Base-by-base conservation (phyloP, 2,797 vertebrate genomes). In the Sciaenops ocellatus region DNA sequence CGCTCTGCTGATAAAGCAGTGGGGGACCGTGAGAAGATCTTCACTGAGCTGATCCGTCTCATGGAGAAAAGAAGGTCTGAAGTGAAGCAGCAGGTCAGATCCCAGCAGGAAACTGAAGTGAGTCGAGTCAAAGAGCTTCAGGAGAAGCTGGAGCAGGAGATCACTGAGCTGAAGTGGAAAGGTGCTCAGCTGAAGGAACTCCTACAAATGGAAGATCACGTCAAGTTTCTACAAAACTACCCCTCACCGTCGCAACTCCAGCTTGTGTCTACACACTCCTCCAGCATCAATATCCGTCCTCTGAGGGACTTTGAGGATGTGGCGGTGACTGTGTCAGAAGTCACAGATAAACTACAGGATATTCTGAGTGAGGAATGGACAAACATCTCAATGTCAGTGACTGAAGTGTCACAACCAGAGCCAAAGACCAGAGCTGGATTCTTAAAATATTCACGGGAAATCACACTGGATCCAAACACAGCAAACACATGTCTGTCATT, bases 231-330 rank as follows among this genome's bases (percentile, higher is more conserved):
- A 16, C 64, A 69, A 5, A 57, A 69, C 8, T 69, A 64, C 30
- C 9, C 17, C 15, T 28, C 26, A 15, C 38, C 63, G 11, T 24
- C 78, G 18, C 4, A 22, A 9, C 38, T 65, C 26, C 44, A 34
- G 17, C 3, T 28, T 18, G 30, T 16, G 2, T 13, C 52, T 4
- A 38, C 13, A 38, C 2, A 38, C 8, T 38, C 34, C 22, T 22
- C 66, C 54, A 52, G 30, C 56, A 61, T 56, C 72, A 69, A 17
- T 4, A 34, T 55, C 10, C 42, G n/a, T 10, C 68, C 63, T 17
- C 34, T 66, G 17, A 24, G 56, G 6, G 18, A 66, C 64, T 82
- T 81, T 64, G 75, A 85, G 1, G 69, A 65, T 1, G 63, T 79
- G 59, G 54, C 26, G 6, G 50, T 6, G 7, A 51, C 54, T 38